These are phyloP conservation scores for Eupsilia transversa DNA, from an alignment of 2,888 invertebrate genomes.

Conservation along the genomic window DNA sequence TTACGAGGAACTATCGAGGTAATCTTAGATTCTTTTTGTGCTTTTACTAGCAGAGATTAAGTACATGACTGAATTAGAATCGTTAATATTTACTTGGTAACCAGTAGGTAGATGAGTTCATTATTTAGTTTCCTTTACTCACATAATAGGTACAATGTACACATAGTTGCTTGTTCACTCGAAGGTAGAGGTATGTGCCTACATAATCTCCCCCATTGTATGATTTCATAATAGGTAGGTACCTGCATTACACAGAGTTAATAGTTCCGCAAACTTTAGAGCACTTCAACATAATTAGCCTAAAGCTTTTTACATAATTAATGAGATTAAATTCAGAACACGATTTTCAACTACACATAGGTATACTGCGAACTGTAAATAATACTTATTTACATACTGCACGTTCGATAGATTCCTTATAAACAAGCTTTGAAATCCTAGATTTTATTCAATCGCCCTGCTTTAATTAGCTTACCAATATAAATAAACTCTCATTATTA, in stretches of 20 bases:
- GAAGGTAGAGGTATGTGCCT: not conserved
- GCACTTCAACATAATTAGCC: constrained; percentile 16
- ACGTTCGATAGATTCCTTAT: not conserved
- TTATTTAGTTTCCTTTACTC: not conserved
- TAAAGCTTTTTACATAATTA: constrained; percentile 14
- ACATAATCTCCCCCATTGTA: not conserved
- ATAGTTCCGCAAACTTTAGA: constrained; percentile 32
- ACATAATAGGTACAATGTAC: not conserved
- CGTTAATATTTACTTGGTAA: not conserved
- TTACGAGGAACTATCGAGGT: not conserved
- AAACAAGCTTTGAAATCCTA: not conserved
- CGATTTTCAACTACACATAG: not conserved
- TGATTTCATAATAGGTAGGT: constrained; percentile 9
- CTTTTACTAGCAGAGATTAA: not conserved
- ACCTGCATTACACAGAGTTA: not conserved
- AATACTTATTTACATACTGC: not conserved
- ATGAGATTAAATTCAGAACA: constrained; percentile 3
- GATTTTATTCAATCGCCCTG: not conserved
- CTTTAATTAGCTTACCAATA: too few species aligned
- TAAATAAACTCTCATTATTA: not conserved
- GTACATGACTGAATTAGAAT: not conserved
- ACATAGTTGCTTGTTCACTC: not conserved
- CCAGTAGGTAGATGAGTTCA: not conserved
- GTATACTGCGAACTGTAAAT: not conserved
- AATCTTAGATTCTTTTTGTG: not conserved